Evolutionary conservation across 2,888 invertebrate species (phyloP), one percentile per base, ranked within the genome.

Genomic region (Macrophya annulata): DNA sequence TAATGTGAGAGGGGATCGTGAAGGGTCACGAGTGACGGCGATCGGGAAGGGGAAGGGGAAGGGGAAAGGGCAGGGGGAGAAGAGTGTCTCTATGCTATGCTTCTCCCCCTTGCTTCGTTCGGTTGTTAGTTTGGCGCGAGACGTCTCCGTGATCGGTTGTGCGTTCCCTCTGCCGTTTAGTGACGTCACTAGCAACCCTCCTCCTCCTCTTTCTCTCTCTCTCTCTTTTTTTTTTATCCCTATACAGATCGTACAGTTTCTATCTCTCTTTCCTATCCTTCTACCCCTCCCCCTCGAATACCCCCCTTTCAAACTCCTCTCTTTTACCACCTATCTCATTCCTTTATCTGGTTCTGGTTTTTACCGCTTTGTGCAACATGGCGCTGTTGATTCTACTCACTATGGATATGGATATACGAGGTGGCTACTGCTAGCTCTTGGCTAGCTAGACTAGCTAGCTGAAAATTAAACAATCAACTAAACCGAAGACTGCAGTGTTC

Each of bases 101-200:
- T 89, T 86, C 86, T 87, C 88, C 89, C 88, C n/a, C n/a, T n/a
- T n/a, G 25, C 8, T 62, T 62, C 87, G 37, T 90, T 88, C 90
- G 89, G 85, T 86, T 88, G 62, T 90, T 88, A 90, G 90, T 90
- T 89, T 86, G 86, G 88, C 89, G 88, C 87, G 90, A 90, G 89
- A 86, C 88, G 87, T 86, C 86, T 86, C 86, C 72, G 86, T 45
- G 86, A 65, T 74, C 81, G 87, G 86, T 86, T 85, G 84, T 86
- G 81, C 43, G 79, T 81, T 81, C n/a, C 31, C 45, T 43, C 5
- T 5, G 15, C 10, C 59, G 62, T 59, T 59, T 17, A 21, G 59
- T 59, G 25, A 43, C 77, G 59, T 81, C 40, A 25, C 37, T n/a
- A 43, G 12, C n/a, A 17, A n/a, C 77, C 59, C 79, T 59, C 43